Percentiles rank a stretch among this genome's conserved stretches.
Conservation (phyloP, 2,797 vertebrate species). For the Erpetoichthys calabaricus region DNA sequence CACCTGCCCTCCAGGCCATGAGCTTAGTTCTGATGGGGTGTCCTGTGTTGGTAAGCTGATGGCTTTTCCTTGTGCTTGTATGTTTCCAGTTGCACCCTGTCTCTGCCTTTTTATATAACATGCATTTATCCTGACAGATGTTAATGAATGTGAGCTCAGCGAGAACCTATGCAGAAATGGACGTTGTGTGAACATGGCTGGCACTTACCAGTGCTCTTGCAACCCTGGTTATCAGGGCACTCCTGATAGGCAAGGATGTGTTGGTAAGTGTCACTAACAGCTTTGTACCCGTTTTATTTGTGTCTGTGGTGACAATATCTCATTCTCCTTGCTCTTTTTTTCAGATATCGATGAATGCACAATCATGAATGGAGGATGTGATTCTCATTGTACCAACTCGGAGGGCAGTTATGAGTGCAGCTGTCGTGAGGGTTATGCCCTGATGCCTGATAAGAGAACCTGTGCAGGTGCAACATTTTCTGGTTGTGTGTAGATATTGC, state of each 20-base stretch:
- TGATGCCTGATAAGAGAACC: conserved; percentile 73
- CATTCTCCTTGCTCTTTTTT: neutral
- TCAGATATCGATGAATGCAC: conserved; percentile 80
- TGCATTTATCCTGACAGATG: conserved; percentile 39
- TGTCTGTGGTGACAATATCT: neutral
- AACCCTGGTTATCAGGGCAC: conserved; percentile 75
- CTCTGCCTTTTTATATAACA: neutral
- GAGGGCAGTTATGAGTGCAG: conserved; percentile 83
- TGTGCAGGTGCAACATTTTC: conserved; percentile 56
- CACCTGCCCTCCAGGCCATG: conserved; percentile 68
- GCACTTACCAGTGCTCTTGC: conserved; percentile 83
- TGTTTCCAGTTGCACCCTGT: too few species aligned
- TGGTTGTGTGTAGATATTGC: neutral
- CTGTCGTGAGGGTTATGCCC: conserved; percentile 70
- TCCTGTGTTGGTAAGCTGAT: conserved; percentile 61
- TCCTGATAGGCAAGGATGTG: conserved; percentile 68
- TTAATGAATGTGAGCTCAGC: conserved; percentile 78
- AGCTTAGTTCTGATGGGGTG: conserved; percentile 55
- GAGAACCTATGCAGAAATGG: conserved; percentile 73
- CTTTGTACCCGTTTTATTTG: neutral
- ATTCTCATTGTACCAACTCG: conserved; percentile 75
- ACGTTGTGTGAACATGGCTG: conserved; percentile 71
- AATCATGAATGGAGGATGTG: conserved; percentile 79
- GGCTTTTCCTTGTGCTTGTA: too few species aligned
- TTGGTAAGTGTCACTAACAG: conserved; percentile 49